These are phyloP conservation scores for Orestias chungarensis DNA, from an alignment of 2,797 vertebrate species.

Conservation along the genomic window DNA sequence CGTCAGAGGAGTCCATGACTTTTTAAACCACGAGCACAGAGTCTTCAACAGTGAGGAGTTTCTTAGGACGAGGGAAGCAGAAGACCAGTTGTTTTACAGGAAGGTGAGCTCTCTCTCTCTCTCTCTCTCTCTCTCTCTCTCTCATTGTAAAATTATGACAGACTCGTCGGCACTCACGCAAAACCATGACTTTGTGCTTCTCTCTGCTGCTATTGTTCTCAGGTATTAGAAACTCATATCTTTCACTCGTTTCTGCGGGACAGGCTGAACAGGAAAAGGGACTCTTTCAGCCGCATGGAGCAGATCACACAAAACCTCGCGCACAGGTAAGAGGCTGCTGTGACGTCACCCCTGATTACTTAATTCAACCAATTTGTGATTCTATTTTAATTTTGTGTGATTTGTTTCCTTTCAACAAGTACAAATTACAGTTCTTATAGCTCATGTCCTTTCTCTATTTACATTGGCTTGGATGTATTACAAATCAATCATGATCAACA, in stretches of 20 bases:
- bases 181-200: conserved; percentile 8
- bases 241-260: conserved; percentile 95
- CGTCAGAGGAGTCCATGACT: conserved; percentile 90
- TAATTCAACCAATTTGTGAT: not conserved
- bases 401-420: not conserved
- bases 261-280: conserved; percentile 88
- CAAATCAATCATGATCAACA: too few relatives aligned
- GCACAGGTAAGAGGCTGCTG: conserved; percentile 83
- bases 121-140: not conserved
- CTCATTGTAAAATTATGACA: not conserved
- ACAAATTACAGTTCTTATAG: not conserved
- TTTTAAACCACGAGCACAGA: conserved; percentile 92
- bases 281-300: conserved; percentile 88
- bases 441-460: not conserved
- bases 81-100: conserved; percentile 89
- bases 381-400: not conserved
- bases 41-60: conserved; percentile 98
- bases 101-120: conserved; percentile 76
- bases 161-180: not conserved
- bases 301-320: conserved; percentile 81
- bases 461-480: too few relatives aligned
- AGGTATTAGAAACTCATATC: conserved; percentile 95
- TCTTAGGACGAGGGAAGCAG: conserved; percentile 83
- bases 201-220: conserved; percentile 33
- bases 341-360: conserved; percentile 13